Conservation (phyloP, 2,797 vertebrate genomes). For the Chaenodraco wilsoni region DNA sequence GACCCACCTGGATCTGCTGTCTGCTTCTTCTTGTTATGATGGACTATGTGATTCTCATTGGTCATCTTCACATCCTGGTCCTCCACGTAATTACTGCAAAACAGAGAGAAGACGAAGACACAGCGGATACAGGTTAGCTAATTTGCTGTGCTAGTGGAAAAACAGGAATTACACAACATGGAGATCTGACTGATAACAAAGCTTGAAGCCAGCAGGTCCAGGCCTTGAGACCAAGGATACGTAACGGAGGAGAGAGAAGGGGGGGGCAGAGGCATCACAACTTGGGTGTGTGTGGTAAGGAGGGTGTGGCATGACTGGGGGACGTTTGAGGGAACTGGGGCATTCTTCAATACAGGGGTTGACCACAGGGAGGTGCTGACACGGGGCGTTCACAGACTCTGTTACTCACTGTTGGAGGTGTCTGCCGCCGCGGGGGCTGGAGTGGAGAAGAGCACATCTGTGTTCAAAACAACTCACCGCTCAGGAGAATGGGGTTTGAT, state of each 20-base stretch:
- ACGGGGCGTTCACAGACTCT: conserved; percentile 31
- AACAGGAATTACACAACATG: conserved; percentile 28
- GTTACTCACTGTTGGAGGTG: conserved; percentile 77
- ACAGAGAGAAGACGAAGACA: conserved; percentile 46
- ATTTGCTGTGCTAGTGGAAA: background rate
- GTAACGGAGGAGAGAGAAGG: conserved; percentile 21
- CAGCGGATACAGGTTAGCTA: background rate
- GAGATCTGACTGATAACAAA: conserved; percentile 44
- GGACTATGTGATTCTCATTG: conserved; percentile 94
- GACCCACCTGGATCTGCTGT: conserved; percentile 89
- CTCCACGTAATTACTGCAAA: conserved; percentile 87
- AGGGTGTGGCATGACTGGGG: conserved; percentile 42
- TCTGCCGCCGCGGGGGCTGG: conserved; percentile 76
- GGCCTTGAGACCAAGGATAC: conserved; percentile 34
- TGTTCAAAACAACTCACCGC: conserved; percentile 49
- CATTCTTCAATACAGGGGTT: conserved; percentile 54
- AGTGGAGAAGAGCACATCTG: conserved; percentile 72
- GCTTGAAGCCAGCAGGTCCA: conserved; percentile 44
- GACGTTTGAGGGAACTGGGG: conserved; percentile 33
- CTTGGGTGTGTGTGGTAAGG: conserved; percentile 32
- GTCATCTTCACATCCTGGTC: conserved; percentile 97
- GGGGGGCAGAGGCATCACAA: conserved; percentile 40
- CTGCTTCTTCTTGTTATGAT: conserved; percentile 88
- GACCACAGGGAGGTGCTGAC: conserved; percentile 71
- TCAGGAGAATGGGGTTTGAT: background rate